phyloP scores from a whole-genome alignment of 2,113 vertebrate species.

The Microcebus jonahi region DNA sequence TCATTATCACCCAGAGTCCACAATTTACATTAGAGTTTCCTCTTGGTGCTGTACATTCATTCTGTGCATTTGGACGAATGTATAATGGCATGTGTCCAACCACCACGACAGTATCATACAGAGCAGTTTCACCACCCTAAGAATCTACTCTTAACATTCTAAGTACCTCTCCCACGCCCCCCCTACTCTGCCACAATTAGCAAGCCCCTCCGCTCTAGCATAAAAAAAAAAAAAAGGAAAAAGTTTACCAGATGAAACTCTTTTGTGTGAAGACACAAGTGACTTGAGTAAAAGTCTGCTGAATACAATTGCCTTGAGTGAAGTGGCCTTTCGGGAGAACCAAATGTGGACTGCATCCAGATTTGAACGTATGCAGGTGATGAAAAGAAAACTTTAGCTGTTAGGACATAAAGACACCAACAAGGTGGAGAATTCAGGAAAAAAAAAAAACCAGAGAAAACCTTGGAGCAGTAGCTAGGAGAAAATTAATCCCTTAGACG shows the following conservation, averaged over 20 bases:
- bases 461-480: not conserved
- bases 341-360: not conserved
- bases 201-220: not conserved
- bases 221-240: conserved; percentile 1
- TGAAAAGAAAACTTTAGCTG: not conserved
- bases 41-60: not conserved
- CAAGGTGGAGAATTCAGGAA: not conserved
- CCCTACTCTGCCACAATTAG: not conserved
- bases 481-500: not conserved
- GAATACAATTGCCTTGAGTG: not conserved
- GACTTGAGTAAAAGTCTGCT: not conserved
- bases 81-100: not conserved
- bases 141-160: not conserved
- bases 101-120: not conserved
- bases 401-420: not conserved
- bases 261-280: not conserved
- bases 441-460: not conserved
- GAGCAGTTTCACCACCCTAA: not conserved
- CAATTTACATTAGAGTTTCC: not conserved
- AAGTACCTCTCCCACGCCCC: not conserved
- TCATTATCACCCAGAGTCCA: too few relatives aligned
- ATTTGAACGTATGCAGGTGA: not conserved
- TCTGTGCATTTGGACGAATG: not conserved
- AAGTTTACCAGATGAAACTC: not conserved
- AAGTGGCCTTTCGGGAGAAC: not conserved